phyloP scores from a whole-genome alignment of 2,888 invertebrate species.

The Agrilus cyanescens region DNA sequence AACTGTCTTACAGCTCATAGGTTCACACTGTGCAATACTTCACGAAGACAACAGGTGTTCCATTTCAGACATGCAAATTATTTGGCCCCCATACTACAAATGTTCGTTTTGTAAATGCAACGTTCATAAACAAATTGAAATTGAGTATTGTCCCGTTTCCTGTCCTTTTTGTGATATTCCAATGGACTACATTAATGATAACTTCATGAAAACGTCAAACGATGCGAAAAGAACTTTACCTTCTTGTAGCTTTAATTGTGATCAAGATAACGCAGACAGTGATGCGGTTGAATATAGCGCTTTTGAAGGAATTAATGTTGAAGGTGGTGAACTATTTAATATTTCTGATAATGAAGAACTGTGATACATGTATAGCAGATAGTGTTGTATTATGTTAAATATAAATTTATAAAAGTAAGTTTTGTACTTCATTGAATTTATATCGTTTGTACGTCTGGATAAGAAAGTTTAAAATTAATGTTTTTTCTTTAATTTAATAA shows the following conservation, averaged over 20 bases:
- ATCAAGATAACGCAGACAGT: conserved; percentile 13
- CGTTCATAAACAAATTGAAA: conserved; percentile 23
- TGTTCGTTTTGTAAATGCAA: conserved; percentile 26
- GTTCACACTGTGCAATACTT: conserved; percentile 25
- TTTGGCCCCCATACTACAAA: conserved; percentile 25
- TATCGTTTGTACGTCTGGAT: no score
- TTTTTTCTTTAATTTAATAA: no score
- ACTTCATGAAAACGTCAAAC: neutral
- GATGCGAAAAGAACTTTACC: neutral
- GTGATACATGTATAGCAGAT: no score
- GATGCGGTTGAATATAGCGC: conserved; percentile 22
- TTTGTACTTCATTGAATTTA: no score
- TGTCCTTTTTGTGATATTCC: conserved; percentile 31
- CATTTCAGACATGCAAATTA: conserved; percentile 29
- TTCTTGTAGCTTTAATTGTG: conserved; percentile 15
- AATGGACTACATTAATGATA: conserved; percentile 17
- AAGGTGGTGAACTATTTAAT: conserved; percentile 5
- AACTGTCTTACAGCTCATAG: conserved; percentile 22
- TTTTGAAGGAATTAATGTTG: conserved; percentile 22
- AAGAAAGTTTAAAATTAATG: no score
- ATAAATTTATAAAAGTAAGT: no score
- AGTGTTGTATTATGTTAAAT: no score
- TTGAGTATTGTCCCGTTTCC: conserved; percentile 19
- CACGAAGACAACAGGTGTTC: conserved; percentile 28
- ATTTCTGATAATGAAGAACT: no score